These are phyloP conservation scores for Protobothrops mucrosquamatus DNA, from an alignment of 2,113 vertebrate species.

Conservation along the genomic window DNA sequence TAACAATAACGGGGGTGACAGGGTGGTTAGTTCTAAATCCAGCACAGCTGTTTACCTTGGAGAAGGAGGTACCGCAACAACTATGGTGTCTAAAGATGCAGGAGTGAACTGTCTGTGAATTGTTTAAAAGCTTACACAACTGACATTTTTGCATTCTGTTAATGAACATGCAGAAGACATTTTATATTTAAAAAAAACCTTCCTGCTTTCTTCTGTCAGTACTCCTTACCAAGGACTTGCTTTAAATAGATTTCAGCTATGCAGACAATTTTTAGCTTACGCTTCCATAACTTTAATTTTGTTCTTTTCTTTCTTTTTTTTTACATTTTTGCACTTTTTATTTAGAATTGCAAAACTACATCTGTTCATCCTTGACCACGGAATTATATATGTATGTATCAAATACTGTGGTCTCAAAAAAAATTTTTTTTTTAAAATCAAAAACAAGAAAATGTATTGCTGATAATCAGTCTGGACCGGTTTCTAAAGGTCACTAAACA, in stretches of 20 bases:
- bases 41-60: conserved; percentile 90
- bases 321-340: conserved; percentile 76
- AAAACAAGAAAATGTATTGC: conserved; percentile 75
- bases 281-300: conserved; percentile 81
- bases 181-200: conserved; percentile 44
- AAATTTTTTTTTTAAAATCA: conserved; percentile 80
- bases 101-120: conserved; percentile 86
- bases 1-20: conserved; percentile 72
- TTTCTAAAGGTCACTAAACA: conserved; percentile 79
- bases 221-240: conserved; percentile 78
- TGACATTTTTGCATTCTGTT: conserved; percentile 71
- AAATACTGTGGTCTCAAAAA: conserved; percentile 86
- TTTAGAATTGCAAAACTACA: conserved; percentile 79
- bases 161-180: conserved; percentile 69
- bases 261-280: conserved; percentile 90
- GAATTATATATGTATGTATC: conserved; percentile 78
- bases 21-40: conserved; percentile 81
- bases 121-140: conserved; percentile 55
- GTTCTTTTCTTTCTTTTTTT: conserved; percentile 60
- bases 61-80: conserved; percentile 82
- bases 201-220: conserved; percentile 75
- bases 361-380: conserved; percentile 79
- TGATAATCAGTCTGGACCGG: conserved; percentile 85
- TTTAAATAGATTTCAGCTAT: conserved; percentile 99
- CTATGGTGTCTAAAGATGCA: conserved; percentile 77